A percentile compares a stretch with the other conserved stretches of the same genome.
These are phyloP conservation scores for Mesoclemmys tuberculata DNA, from an alignment of 2,113 vertebrate species.

Conservation along the genomic window DNA sequence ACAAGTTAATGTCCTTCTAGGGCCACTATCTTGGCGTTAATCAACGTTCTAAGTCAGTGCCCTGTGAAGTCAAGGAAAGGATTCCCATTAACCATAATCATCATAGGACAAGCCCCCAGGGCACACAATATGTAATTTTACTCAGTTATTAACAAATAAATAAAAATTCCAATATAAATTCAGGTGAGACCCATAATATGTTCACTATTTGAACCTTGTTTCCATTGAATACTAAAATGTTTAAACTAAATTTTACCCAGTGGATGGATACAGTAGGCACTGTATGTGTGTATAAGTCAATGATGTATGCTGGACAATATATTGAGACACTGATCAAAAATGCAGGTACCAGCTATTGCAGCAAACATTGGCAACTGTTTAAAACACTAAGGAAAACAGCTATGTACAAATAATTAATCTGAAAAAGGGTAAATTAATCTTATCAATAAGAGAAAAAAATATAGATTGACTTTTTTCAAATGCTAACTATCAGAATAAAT, in stretches of 20 bases:
- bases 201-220: background rate
- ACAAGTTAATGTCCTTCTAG: background rate
- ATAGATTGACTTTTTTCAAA: background rate
- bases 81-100: rapidly evolving
- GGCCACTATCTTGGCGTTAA: background rate
- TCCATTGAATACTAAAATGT: background rate
- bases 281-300: background rate
- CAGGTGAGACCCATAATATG: background rate
- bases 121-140: background rate
- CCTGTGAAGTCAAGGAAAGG: background rate
- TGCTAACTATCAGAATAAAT: background rate
- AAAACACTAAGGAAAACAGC: conserved; percentile 4
- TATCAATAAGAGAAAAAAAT: background rate
- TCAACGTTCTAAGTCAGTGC: background rate
- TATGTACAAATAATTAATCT: background rate
- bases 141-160: background rate
- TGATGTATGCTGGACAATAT: background rate
- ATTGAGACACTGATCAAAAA: background rate
- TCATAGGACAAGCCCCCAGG: background rate
- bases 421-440: background rate
- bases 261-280: background rate
- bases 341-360: background rate
- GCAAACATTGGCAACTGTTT: conserved; percentile 3
- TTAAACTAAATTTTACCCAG: background rate
- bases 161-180: background rate